These are phyloP conservation scores for Thunnus albacares DNA, from an alignment of 2,797 vertebrate genomes.

Conservation along the genomic window DNA sequence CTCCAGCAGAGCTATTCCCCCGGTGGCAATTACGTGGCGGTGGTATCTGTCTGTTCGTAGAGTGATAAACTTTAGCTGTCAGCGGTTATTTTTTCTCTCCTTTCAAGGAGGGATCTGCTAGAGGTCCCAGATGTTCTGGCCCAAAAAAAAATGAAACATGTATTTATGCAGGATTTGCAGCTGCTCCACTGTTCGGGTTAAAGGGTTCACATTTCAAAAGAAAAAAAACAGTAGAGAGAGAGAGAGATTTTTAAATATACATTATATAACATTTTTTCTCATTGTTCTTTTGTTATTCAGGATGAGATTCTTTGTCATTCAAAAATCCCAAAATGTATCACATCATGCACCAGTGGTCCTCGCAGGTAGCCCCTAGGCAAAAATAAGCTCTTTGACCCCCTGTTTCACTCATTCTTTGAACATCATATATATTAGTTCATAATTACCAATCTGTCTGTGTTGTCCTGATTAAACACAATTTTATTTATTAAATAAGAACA, in stretches of 20 bases:
- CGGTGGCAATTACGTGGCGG: slow-evolving; percentile 19
- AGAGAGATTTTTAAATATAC: too few species aligned
- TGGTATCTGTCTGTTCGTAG: slow-evolving; percentile 34
- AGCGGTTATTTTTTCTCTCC: slow-evolving; percentile 18
- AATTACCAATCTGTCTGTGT: too few species aligned
- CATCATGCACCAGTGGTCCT: too few species aligned
- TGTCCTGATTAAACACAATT: neutral
- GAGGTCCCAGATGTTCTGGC: neutral
- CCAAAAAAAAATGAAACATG: neutral
- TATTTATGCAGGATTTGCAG: neutral
- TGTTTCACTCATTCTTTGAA: neutral
- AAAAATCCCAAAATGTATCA: neutral
- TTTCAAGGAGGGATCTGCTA: neutral
- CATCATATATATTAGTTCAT: neutral
- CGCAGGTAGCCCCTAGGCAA: too few species aligned
- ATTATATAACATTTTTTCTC: neutral
- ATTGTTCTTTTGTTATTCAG: neutral
- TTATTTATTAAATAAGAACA: neutral
- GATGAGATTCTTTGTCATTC: too few species aligned
- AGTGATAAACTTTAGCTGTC: slow-evolving; percentile 46
- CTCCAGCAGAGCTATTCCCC: slow-evolving; percentile 27
- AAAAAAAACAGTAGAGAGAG: neutral
- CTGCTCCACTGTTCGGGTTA: neutral
- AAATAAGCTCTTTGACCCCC: too few species aligned
- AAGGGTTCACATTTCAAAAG: neutral